phyloP scores from a whole-genome alignment of 2,797 vertebrate species.

The Ctenopoma multispine region DNA sequence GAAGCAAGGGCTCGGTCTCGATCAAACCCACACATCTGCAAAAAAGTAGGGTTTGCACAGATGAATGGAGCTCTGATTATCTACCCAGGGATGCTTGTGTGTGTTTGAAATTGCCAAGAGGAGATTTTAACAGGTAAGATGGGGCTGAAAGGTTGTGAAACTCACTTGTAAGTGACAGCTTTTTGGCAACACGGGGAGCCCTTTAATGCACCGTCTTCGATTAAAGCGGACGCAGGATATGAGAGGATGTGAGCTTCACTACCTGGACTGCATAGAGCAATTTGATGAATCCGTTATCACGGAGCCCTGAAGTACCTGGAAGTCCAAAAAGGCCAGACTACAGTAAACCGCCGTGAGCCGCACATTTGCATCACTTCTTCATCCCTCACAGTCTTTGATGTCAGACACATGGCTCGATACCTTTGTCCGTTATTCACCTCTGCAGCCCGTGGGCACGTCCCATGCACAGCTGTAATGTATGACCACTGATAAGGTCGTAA shows the following conservation, averaged over 20 bases:
- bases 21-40: slow-evolving; percentile 41
- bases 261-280: slow-evolving; percentile 47
- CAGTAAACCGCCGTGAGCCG: slow-evolving; percentile 15
- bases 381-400: slow-evolving; percentile 57
- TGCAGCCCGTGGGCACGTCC: slow-evolving; percentile 51
- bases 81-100: slow-evolving; percentile 31
- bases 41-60: slow-evolving; percentile 39
- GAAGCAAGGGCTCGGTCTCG: slow-evolving; percentile 39
- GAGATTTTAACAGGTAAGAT: slow-evolving; percentile 61
- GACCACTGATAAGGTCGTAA: slow-evolving; percentile 73
- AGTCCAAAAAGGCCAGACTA: slow-evolving; percentile 29
- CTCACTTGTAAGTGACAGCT: slow-evolving; percentile 39
- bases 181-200: slow-evolving; percentile 27
- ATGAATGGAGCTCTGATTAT: slow-evolving; percentile 67
- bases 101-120: slow-evolving; percentile 37
- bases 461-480: slow-evolving; percentile 66
- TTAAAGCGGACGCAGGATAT: slow-evolving; percentile 30
- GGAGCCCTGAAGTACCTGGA: slow-evolving; percentile 54
- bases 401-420: slow-evolving; percentile 55
- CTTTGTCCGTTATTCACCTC: slow-evolving; percentile 66
- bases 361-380: slow-evolving; percentile 58
- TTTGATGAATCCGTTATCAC: slow-evolving; percentile 56
- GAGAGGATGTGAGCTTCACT: slow-evolving; percentile 22
- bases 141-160: slow-evolving; percentile 40
- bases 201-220: slow-evolving; percentile 15